A percentile compares a stretch with the other conserved stretches of the same genome.
These are phyloP conservation scores for Fragum sueziense DNA, from an alignment of 2,888 invertebrate genomes.

Conservation along the genomic window DNA sequence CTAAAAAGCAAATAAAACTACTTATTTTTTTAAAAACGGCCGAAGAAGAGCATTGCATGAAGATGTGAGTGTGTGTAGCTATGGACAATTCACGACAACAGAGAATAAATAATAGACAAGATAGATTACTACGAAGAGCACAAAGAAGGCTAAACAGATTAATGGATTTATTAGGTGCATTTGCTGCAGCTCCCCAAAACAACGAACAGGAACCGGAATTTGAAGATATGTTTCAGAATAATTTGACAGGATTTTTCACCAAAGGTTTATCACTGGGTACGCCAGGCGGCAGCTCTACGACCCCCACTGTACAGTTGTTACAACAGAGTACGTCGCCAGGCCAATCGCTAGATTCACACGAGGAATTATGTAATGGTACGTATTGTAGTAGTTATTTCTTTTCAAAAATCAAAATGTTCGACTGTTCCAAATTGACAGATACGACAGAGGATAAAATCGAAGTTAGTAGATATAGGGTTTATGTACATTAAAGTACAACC, in stretches of 20 bases:
- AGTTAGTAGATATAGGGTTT: too few relatives aligned
- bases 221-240: neutral
- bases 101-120: constrained; percentile 1
- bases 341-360: neutral
- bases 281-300: neutral
- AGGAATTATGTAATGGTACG: constrained; percentile 10
- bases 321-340: neutral
- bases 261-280: neutral
- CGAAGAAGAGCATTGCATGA: too few relatives aligned
- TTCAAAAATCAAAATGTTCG: too few relatives aligned
- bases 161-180: neutral
- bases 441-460: too few relatives aligned
- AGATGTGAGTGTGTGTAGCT: neutral
- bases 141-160: constrained; percentile 14
- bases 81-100: constrained; percentile 5
- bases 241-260: constrained; percentile 1
- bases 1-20: too few relatives aligned
- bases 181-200: neutral
- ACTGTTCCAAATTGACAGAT: too few relatives aligned
- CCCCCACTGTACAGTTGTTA: neutral
- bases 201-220: constrained; percentile 15
- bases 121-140: neutral
- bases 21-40: too few relatives aligned
- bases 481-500: too few relatives aligned
- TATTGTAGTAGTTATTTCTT: too few relatives aligned